Base-by-base conservation (phyloP, 1,140 invertebrate species). In the Caenorhabditis brenneri region DNA sequence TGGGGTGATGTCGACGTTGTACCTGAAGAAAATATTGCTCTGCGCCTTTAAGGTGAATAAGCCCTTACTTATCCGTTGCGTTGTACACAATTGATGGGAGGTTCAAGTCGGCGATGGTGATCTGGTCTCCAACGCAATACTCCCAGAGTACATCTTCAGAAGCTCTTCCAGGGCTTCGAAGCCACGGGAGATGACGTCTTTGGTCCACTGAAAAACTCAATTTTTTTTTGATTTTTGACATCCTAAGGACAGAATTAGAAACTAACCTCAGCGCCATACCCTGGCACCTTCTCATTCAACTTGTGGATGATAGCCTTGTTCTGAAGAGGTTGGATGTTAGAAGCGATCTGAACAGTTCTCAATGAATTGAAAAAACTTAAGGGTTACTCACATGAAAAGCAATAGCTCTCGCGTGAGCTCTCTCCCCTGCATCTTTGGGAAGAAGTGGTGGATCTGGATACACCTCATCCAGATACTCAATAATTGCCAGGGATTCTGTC, bases 361-460 rank as follows among this genome's bases (percentile, higher is more conserved):
- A 4, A 36, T 15, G 16, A 19, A 15, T 65, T 6, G 3, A 19
- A 36, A n/a, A 1, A 36, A 65, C 9, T 46, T 46, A 46, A 9
- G 16, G 48, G 5, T 16, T 4, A 55, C 65, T 10, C n/a, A 74
- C 65, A 74, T 74, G 65, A 24, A 74, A 74, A 10, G 65, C 65
- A 24, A 74, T 74, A 42, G 65, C 65, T 74, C 65, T 46, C 9
- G 65, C 65, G 15, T 46, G 65, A 74, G 65, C 65, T 46, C 10
- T 74, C 19, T 22, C 12, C 1, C 10, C 65, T 29, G 65, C 2
- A 12, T 74, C 65, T 27, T 74, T 74, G 9, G 65, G 65, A 3
- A 74, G 15, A 22, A 74, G n/a, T 42, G 65, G 65, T 12, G 65
- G 65, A 10, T 74, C n/a, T 24, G 65, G 65, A 24, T 24, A 74